A percentile compares a stretch with the other conserved stretches of the same genome.
These are phyloP conservation scores for Geotrupes spiniger DNA, from an alignment of 2,888 invertebrate species.

Conservation along the genomic window DNA sequence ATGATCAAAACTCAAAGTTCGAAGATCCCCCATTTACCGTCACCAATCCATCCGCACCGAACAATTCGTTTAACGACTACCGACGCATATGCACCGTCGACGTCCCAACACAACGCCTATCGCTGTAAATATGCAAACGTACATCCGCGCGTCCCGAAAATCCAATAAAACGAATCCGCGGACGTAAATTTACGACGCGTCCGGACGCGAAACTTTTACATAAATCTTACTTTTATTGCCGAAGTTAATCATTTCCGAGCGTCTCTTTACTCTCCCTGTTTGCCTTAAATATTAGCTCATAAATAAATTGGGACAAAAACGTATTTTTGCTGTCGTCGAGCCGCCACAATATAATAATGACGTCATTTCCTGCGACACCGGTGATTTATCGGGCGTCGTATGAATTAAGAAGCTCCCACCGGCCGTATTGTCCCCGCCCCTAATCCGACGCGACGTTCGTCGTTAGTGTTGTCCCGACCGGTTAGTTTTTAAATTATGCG, in stretches of 20 bases:
- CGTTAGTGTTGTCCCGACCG: too few species aligned
- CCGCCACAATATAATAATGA: constrained; percentile 47
- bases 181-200: neutral
- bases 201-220: constrained; percentile 13
- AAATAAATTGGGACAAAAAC: constrained; percentile 47
- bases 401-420: constrained; percentile 41
- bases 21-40: too few species aligned
- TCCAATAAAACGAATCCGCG: neutral
- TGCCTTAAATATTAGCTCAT: constrained; percentile 47
- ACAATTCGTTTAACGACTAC: too few species aligned
- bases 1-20: too few species aligned
- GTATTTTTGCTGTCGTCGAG: constrained; percentile 39
- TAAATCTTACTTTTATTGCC: constrained; percentile 37
- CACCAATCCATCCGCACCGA: too few species aligned
- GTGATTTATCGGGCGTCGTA: constrained; percentile 44
- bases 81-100: too few species aligned
- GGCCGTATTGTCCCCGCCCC: neutral
- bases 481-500: too few species aligned
- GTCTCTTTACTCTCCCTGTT: constrained; percentile 33
- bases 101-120: too few species aligned
- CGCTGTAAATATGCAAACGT: too few species aligned
- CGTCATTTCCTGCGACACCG: constrained; percentile 43
- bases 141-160: neutral
- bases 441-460: neutral
- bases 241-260: constrained; percentile 35